Conservation (phyloP, 2,113 vertebrate species). For the Garra rufa region DNA sequence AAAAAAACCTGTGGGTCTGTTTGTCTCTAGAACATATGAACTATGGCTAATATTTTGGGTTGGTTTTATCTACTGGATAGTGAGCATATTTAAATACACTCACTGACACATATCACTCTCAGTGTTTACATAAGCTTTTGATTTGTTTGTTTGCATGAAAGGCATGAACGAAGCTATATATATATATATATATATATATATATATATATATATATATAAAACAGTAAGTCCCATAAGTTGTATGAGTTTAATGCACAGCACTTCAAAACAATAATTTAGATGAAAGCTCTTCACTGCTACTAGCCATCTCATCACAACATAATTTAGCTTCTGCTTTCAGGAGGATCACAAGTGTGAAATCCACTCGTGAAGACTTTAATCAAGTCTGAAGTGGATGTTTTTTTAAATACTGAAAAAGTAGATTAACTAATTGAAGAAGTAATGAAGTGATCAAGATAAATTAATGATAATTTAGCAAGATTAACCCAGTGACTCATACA, state of each 20-base stretch:
- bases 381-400: not conserved
- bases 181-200: too few relatives aligned
- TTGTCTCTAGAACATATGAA: too few relatives aligned
- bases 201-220: too few relatives aligned
- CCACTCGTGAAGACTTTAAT: not conserved
- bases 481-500: not conserved
- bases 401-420: not conserved
- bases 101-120: not conserved
- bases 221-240: too few relatives aligned
- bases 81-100: not conserved
- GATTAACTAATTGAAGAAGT: not conserved
- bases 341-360: not conserved
- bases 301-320: not conserved
- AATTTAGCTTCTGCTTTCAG: not conserved
- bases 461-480: not conserved
- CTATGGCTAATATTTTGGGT: not conserved
- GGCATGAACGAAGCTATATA: too few relatives aligned
- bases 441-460: not conserved
- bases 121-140: not conserved
- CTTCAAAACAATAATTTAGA: not conserved
- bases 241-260: not conserved
- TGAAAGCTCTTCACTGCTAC: not conserved
- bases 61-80: not conserved
- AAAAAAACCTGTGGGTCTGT: too few relatives aligned
- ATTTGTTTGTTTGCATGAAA: conserved; percentile 17